These are phyloP conservation scores for Columbina picui DNA, from an alignment of 2,113 vertebrate genomes.

Conservation along the genomic window DNA sequence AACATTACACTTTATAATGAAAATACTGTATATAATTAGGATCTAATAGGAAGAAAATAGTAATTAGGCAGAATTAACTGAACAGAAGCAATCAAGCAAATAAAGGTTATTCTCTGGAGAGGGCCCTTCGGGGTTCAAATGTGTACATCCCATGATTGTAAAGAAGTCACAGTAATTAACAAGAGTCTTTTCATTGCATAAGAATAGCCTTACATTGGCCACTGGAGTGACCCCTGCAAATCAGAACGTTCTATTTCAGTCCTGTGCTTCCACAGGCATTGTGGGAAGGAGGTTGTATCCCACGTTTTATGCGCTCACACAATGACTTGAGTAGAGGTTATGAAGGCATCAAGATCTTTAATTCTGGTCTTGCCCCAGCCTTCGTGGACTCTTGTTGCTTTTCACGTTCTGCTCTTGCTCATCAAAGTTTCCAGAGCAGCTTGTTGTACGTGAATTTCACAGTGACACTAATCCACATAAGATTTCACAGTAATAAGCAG, in stretches of 20 bases:
- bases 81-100: slow-evolving; percentile 84
- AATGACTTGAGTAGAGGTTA: not conserved
- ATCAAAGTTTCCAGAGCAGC: not conserved
- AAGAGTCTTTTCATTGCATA: slow-evolving; percentile 62
- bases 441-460: not conserved
- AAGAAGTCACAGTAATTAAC: slow-evolving; percentile 78
- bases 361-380: not conserved
- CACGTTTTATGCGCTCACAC: too few relatives aligned
- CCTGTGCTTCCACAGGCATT: not conserved
- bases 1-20: slow-evolving; percentile 84
- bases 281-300: not conserved
- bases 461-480: not conserved
- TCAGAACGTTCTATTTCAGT: not conserved
- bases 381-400: not conserved
- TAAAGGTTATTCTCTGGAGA: slow-evolving; percentile 83
- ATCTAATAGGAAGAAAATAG: slow-evolving; percentile 85
- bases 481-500: not conserved
- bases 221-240: slow-evolving; percentile 29
- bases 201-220: slow-evolving; percentile 23
- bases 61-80: slow-evolving; percentile 84
- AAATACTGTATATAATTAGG: slow-evolving; percentile 87
- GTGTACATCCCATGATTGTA: slow-evolving; percentile 70
- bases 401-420: not conserved
- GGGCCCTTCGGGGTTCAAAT: slow-evolving; percentile 78
- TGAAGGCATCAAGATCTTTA: not conserved